phyloP scores from a whole-genome alignment of 2,797 vertebrate species.

The Scarus forsteni region DNA sequence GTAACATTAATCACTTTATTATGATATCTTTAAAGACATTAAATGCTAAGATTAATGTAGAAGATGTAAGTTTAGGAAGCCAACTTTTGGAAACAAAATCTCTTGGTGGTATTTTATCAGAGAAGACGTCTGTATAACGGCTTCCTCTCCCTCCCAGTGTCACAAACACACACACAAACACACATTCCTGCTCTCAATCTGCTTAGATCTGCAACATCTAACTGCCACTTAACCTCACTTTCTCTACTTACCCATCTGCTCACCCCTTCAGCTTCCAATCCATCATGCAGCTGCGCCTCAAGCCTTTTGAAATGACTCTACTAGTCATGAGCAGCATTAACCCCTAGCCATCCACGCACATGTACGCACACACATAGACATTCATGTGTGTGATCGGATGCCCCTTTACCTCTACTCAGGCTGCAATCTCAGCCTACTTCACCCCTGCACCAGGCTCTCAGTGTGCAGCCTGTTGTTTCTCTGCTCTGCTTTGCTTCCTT shows the following conservation, averaged over 20 bases:
- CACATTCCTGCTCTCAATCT: conserved; percentile 70
- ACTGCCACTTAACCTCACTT: conserved; percentile 87
- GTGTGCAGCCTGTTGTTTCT: conserved; percentile 81
- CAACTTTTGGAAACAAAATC: conserved; percentile 13
- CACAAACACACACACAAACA: conserved; percentile 14
- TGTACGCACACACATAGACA: conserved; percentile 12
- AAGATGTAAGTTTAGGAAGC: conserved; percentile 14
- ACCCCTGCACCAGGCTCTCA: conserved; percentile 78
- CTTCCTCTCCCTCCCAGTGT: conserved; percentile 26
- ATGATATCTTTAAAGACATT: not conserved
- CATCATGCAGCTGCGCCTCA: conserved; percentile 71
- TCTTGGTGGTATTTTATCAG: conserved; percentile 45
- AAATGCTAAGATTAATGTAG: not conserved
- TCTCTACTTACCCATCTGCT: conserved; percentile 81
- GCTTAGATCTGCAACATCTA: conserved; percentile 86
- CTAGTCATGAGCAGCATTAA: conserved; percentile 84
- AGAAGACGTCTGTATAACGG: conserved; percentile 39
- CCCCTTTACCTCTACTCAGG: conserved; percentile 83
- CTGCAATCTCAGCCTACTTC: conserved; percentile 87
- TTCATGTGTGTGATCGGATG: conserved; percentile 74
- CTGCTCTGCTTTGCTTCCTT: conserved; percentile 80
- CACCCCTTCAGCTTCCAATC: conserved; percentile 77
- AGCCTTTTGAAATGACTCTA: conserved; percentile 79
- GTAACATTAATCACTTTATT: not conserved
- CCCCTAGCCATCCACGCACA: conserved; percentile 47